These are phyloP conservation scores for Calliopum simillimum DNA, from an alignment of 2,888 invertebrate species.

Conservation along the genomic window DNA sequence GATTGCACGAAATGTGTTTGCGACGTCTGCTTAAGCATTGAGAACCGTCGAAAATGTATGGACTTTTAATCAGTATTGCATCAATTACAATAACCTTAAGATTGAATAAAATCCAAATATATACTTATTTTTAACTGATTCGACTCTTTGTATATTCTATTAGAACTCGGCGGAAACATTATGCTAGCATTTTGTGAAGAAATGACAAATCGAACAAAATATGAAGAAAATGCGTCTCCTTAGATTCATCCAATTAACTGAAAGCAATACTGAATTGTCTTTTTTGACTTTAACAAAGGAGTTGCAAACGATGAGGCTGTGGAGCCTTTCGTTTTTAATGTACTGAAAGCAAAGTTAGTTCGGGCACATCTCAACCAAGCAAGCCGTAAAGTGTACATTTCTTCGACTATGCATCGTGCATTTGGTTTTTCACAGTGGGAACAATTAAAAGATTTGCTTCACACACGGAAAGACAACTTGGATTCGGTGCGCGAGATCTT, in stretches of 20 bases:
- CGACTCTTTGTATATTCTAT: too few relatives aligned
- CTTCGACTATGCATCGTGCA: slow-evolving; percentile 95
- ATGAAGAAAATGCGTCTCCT: slow-evolving; percentile 96
- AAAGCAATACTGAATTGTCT: slow-evolving; percentile 91
- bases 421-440: slow-evolving; percentile 95
- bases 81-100: too few relatives aligned
- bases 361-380: slow-evolving; percentile 96
- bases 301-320: slow-evolving; percentile 89
- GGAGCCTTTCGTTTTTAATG: too few relatives aligned
- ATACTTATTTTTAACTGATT: too few relatives aligned
- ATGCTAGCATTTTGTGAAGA: too few relatives aligned
- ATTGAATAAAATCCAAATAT: too few relatives aligned
- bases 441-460: slow-evolving; percentile 83
- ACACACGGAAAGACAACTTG: slow-evolving; percentile 88
- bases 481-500: slow-evolving; percentile 84
- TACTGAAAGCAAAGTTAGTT: too few relatives aligned
- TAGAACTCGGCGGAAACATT: too few relatives aligned
- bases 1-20: too few relatives aligned
- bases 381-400: slow-evolving; percentile 84
- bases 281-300: slow-evolving; percentile 90
- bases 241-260: slow-evolving; percentile 98
- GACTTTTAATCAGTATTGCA: too few relatives aligned
- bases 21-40: too few relatives aligned
- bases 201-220: slow-evolving; percentile 85
- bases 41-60: too few relatives aligned